Conservation (phyloP, 2,888 invertebrate species). For the Thysanoteuthis rhombus region DNA sequence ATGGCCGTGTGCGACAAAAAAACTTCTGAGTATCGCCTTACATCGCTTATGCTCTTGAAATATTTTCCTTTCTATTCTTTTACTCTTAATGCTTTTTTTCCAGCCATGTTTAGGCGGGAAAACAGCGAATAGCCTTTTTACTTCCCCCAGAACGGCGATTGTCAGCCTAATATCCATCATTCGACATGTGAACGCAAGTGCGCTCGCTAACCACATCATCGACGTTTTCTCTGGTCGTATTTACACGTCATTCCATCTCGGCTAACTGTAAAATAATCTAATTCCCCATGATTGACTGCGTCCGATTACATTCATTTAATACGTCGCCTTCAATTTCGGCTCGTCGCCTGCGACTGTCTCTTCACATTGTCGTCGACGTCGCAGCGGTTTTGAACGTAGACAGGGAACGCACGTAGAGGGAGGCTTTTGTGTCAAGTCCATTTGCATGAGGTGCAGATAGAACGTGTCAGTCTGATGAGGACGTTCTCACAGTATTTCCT, state of each 20-base stretch:
- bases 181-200: neutral
- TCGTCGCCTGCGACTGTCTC: neutral
- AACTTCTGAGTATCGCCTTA: neutral
- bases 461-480: neutral
- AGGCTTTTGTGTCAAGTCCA: neutral
- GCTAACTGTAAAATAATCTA: conserved; percentile 12
- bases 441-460: neutral
- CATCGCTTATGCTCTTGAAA: neutral
- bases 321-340: conserved; percentile 12
- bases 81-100: neutral
- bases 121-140: neutral
- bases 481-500: neutral
- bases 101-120: neutral
- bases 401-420: neutral
- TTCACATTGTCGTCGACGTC: neutral
- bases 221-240: neutral
- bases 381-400: neutral
- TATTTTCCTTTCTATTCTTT: neutral
- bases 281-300: neutral
- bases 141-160: neutral
- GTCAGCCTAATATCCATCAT: neutral
- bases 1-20: neutral
- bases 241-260: conserved; percentile 12
- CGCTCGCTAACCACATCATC: neutral
- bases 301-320: conserved; percentile 12